Conservation (phyloP, 2,113 vertebrate species). For the Spilogale gracilis region DNA sequence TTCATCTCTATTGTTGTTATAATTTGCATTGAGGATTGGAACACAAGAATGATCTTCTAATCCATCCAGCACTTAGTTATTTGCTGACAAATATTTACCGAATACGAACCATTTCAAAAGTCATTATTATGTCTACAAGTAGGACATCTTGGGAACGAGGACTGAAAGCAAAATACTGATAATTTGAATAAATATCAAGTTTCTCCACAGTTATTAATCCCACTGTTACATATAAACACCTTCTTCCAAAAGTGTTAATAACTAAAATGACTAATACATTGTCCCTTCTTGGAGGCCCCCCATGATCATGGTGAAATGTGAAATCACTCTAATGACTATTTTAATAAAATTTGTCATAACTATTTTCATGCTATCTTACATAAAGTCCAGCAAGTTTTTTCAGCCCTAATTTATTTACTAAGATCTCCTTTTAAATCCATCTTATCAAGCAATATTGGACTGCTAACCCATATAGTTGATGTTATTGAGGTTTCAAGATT, state of each 20-base stretch:
- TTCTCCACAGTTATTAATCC: background rate
- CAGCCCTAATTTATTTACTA: constrained; percentile 1
- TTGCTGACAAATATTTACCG: background rate
- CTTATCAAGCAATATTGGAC: background rate
- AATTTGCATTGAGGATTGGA: background rate
- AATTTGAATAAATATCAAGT: constrained; percentile 46
- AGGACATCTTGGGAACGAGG: background rate
- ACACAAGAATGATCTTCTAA: background rate
- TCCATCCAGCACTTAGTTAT: background rate
- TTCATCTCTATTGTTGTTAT: background rate
- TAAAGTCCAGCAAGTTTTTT: background rate
- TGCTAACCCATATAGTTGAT: background rate
- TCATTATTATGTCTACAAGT: background rate
- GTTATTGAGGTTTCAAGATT: background rate
- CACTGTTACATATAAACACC: background rate
- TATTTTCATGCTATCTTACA: background rate
- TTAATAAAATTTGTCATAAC: constrained; percentile 32
- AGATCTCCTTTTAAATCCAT: constrained; percentile 31
- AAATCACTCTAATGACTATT: constrained; percentile 34
- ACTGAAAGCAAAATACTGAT: constrained; percentile 11
- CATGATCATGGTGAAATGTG: background rate
- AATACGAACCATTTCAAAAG: background rate
- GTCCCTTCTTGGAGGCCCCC: background rate
- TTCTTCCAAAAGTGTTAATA: background rate
- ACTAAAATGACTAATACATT: background rate